Conservation (phyloP, 1,140 invertebrate species). For the Drosophila pruinosa region DNA sequence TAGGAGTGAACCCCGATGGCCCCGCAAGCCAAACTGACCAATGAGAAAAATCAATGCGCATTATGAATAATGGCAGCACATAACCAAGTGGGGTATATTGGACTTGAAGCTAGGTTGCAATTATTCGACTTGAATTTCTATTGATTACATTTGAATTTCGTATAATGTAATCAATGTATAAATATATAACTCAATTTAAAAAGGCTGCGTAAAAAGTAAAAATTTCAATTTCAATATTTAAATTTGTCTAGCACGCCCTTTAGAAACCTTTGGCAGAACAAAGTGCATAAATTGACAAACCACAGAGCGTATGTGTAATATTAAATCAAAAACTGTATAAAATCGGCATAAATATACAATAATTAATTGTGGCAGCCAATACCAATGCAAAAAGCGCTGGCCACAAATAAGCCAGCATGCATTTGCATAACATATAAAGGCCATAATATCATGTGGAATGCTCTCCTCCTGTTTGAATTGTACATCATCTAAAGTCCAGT, state of each 20-base stretch:
- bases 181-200: no score
- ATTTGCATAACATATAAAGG: no score
- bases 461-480: no score
- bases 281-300: not conserved
- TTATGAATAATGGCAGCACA: slow-evolving; percentile 16
- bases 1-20: no score
- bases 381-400: not conserved
- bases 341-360: slow-evolving; percentile 1
- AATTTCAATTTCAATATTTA: no score
- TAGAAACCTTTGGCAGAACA: no score
- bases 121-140: not conserved
- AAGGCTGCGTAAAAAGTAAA: no score
- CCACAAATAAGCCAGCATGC: not conserved
- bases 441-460: no score
- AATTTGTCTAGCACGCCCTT: no score
- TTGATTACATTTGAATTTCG: no score
- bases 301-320: slow-evolving; percentile 12
- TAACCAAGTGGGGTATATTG: not conserved
- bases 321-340: slow-evolving; percentile 1
- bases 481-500: slow-evolving; percentile 37
- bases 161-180: no score
- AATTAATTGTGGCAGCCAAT: slow-evolving; percentile 1
- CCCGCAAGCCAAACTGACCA: slow-evolving; percentile 3
- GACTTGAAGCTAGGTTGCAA: not conserved
- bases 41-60: slow-evolving; percentile 24